Conservation (phyloP, 2,888 invertebrate species). For the Eupithecia subumbrata region DNA sequence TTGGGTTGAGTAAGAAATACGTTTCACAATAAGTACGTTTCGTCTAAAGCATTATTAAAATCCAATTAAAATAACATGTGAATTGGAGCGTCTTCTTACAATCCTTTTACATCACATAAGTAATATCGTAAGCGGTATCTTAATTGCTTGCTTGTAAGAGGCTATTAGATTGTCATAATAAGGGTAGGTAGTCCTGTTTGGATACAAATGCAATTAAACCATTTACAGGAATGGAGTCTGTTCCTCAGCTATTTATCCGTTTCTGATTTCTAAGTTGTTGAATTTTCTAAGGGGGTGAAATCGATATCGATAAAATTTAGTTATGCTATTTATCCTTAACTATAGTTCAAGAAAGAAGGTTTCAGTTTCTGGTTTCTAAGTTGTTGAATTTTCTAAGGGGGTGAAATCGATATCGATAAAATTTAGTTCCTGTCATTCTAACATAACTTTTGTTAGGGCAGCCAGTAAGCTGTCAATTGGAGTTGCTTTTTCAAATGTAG, state of each 20-base stretch:
- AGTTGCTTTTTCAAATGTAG: neutral
- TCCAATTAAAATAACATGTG: conserved; percentile 13
- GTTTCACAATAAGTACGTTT: neutral
- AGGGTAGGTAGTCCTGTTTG: conserved; percentile 1
- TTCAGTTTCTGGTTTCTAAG: neutral
- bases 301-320: neutral
- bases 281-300: neutral
- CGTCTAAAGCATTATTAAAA: conserved; percentile 3
- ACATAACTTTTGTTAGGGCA: neutral
- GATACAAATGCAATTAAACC: conserved; percentile 3
- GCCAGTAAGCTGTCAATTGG: neutral
- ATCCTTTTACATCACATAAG: conserved; percentile 10
- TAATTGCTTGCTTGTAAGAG: conserved; percentile 11
- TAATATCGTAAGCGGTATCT: conserved; percentile 12
- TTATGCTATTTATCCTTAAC: neutral
- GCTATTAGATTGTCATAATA: conserved; percentile 14
- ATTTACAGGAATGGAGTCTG: neutral
- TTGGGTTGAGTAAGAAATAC: neutral
- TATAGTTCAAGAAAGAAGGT: no score
- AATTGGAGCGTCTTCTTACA: conserved; percentile 16
- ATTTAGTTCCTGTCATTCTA: neutral
- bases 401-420: neutral
- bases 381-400: neutral
- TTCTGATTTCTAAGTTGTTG: neutral
- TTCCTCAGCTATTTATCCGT: neutral